These are phyloP conservation scores for Oenanthe melanoleuca DNA, from an alignment of 2,113 vertebrate genomes.

Conservation along the genomic window DNA sequence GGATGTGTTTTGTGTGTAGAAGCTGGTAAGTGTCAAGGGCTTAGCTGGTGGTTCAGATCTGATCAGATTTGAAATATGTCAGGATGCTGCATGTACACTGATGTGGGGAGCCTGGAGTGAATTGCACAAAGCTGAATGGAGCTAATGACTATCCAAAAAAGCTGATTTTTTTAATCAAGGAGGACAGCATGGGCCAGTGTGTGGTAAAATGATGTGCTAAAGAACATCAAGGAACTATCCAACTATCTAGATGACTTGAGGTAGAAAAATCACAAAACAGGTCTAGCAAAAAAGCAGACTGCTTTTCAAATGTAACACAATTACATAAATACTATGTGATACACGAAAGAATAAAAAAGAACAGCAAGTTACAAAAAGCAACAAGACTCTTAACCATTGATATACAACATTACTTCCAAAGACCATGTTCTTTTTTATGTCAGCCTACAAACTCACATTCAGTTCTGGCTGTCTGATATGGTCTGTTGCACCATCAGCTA, in stretches of 20 bases:
- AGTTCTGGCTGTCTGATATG: neutral
- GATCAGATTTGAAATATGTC: neutral
- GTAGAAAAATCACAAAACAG: neutral
- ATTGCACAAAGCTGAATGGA: slow-evolving; percentile 20
- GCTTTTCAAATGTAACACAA: neutral
- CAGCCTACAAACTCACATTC: neutral
- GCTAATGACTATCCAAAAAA: slow-evolving; percentile 27
- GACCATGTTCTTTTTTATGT: neutral
- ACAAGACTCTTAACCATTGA: neutral
- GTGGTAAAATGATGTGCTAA: neutral
- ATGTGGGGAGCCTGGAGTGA: neutral
- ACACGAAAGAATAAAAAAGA: neutral
- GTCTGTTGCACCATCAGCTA: neutral
- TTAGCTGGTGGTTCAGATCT: neutral
- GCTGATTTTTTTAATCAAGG: slow-evolving; percentile 15
- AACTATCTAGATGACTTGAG: neutral
- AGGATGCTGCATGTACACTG: neutral
- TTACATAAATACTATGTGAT: neutral
- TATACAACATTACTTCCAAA: neutral
- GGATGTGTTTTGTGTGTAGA: neutral
- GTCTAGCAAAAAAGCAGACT: neutral
- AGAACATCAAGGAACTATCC: neutral
- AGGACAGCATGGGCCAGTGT: neutral
- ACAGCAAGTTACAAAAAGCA: neutral
- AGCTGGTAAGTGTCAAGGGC: neutral